phyloP scores from a whole-genome alignment of 1,140 invertebrate species.

The Muscidifurax raptorellus region DNA sequence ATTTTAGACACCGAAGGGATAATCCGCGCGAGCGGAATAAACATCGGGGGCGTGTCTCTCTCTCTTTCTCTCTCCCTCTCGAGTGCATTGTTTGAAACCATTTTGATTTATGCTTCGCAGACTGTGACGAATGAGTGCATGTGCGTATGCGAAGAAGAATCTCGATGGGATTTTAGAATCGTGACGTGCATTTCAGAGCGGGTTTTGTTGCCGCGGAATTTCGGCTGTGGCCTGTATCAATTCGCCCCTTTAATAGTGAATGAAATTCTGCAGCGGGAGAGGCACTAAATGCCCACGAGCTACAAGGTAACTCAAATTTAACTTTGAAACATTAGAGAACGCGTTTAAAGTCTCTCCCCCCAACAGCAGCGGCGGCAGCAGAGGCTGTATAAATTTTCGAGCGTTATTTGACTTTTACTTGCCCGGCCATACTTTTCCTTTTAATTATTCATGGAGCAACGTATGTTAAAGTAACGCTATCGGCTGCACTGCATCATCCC shows the following conservation, averaged over 20 bases:
- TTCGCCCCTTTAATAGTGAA: neutral
- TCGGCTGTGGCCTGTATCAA: neutral
- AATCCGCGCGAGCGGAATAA: constrained; percentile 25
- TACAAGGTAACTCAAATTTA: neutral
- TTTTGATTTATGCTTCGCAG: too few relatives aligned
- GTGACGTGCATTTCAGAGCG: too few relatives aligned
- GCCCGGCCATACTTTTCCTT: too few relatives aligned
- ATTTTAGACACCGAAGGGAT: constrained; percentile 18
- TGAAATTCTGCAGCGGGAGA: neutral
- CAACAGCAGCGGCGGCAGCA: neutral
- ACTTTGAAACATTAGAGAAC: neutral
- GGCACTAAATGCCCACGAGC: neutral
- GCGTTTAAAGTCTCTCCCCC: neutral
- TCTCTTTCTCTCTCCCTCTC: too few relatives aligned
- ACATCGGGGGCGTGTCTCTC: constrained; percentile 9
- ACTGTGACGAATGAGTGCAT: too few relatives aligned
- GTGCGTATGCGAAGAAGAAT: too few relatives aligned
- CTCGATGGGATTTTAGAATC: too few relatives aligned
- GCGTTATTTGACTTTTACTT: neutral
- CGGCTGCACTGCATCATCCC: neutral
- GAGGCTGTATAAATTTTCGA: neutral
- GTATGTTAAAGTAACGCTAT: neutral
- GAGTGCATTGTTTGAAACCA: neutral
- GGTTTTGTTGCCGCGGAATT: neutral
- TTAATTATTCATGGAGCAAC: too few relatives aligned